phyloP scores from a whole-genome alignment of 30 jellyfish, hydroid and myxozoan species.

The Hydractinia symbiolongicarpus region DNA sequence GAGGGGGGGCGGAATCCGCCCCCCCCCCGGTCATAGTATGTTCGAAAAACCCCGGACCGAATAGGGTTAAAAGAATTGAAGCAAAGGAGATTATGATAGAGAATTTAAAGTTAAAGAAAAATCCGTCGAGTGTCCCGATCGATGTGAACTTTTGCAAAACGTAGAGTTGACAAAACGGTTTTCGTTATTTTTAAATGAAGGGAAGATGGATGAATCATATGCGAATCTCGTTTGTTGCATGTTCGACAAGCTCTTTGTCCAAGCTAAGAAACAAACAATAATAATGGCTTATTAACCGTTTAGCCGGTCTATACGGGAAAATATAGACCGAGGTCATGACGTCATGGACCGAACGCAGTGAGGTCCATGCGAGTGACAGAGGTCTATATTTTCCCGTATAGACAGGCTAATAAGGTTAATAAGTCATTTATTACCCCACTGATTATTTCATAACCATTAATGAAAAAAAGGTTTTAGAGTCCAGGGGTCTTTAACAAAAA shows the following conservation, averaged over 20 bases:
- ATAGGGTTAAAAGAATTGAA: not conserved
- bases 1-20: too few relatives aligned
- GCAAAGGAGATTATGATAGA: not conserved
- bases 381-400: too few relatives aligned
- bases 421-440: too few relatives aligned
- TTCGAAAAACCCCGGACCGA: not conserved
- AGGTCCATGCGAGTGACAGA: too few relatives aligned
- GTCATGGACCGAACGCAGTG: too few relatives aligned
- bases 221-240: not conserved
- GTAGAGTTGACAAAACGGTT: not conserved
- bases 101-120: not conserved
- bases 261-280: not conserved
- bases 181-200: not conserved
- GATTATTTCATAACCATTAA: too few relatives aligned
- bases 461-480: too few relatives aligned
- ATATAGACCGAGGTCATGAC: too few relatives aligned
- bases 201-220: not conserved
- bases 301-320: too few relatives aligned
- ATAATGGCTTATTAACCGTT: too few relatives aligned
- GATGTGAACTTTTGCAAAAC: not conserved
- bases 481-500: not conserved
- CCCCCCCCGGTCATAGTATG: not conserved
- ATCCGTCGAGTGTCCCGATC: constrained; percentile 6
- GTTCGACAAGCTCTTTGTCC: not conserved
- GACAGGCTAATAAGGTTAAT: too few relatives aligned